Percentiles rank a stretch among this genome's conserved stretches.
These are phyloP conservation scores for Alouatta caraya DNA, from an alignment of 2,797 vertebrate species.

Conservation along the genomic window DNA sequence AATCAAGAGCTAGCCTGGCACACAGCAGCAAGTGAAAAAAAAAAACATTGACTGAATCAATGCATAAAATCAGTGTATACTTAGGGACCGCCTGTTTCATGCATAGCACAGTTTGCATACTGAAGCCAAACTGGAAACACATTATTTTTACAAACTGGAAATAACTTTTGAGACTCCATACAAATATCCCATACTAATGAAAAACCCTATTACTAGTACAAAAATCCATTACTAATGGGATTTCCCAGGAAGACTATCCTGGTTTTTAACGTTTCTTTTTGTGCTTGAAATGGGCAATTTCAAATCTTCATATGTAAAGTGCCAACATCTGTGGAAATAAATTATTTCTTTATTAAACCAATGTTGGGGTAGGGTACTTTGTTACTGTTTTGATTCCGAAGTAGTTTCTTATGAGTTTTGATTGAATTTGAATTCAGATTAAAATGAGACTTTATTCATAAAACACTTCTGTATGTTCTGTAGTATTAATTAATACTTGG, in stretches of 20 bases:
- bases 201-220: background rate
- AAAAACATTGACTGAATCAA: background rate
- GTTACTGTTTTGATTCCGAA: conserved; percentile 9
- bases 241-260: background rate
- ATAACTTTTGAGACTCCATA: background rate
- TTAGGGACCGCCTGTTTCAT: background rate
- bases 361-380: background rate
- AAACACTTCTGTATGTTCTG: background rate
- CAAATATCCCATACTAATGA: background rate
- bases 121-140: background rate
- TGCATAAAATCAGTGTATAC: background rate
- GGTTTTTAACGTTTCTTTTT: background rate
- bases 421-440: conserved; percentile 44
- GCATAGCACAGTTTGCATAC: background rate
- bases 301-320: background rate
- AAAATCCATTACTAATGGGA: background rate
- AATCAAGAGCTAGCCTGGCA: background rate
- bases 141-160: background rate
- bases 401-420: background rate
- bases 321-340: background rate
- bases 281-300: background rate
- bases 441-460: conserved; percentile 23
- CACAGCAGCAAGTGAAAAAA: background rate
- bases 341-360: background rate
- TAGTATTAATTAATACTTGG: background rate